Conservation (phyloP, 2,797 vertebrate genomes). For the Hippopotamyrus pictus region DNA sequence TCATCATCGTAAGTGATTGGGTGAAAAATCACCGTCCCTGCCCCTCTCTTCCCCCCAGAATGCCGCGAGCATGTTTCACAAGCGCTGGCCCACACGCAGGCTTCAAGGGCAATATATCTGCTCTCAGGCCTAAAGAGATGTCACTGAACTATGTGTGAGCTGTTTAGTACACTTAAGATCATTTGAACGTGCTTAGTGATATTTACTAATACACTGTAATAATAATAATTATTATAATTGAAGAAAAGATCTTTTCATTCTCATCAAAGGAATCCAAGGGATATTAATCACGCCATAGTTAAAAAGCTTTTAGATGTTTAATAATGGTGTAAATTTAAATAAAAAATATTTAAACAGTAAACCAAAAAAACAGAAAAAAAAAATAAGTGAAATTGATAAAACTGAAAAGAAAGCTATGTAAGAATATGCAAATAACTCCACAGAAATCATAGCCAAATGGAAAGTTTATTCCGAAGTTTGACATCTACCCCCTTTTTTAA, state of each 20-base stretch:
- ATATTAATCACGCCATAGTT: background rate
- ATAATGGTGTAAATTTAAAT: background rate
- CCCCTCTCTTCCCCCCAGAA: background rate
- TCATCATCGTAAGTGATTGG: background rate
- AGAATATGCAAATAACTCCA: background rate
- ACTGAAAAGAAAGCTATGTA: background rate
- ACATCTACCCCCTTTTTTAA: slow-evolving; percentile 17
- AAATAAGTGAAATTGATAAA: background rate
- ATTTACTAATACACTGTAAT: background rate
- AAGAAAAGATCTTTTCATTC: slow-evolving; percentile 7
- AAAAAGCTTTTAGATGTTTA: background rate
- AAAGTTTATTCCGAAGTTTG: slow-evolving; percentile 14
- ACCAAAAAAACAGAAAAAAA: background rate
- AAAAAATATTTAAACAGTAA: background rate
- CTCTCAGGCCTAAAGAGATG: background rate
- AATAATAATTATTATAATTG: background rate
- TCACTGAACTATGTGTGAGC: background rate
- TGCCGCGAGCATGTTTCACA: slow-evolving; percentile 7
- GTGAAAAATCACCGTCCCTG: background rate
- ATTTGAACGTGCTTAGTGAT: background rate
- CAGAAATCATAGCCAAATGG: background rate
- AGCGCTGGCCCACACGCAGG: background rate
- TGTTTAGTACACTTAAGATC: background rate
- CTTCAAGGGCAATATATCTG: slow-evolving; percentile 12
- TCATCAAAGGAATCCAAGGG: background rate